Conservation (phyloP, 2,113 vertebrate genomes). For the Dasyprocta punctata region DNA sequence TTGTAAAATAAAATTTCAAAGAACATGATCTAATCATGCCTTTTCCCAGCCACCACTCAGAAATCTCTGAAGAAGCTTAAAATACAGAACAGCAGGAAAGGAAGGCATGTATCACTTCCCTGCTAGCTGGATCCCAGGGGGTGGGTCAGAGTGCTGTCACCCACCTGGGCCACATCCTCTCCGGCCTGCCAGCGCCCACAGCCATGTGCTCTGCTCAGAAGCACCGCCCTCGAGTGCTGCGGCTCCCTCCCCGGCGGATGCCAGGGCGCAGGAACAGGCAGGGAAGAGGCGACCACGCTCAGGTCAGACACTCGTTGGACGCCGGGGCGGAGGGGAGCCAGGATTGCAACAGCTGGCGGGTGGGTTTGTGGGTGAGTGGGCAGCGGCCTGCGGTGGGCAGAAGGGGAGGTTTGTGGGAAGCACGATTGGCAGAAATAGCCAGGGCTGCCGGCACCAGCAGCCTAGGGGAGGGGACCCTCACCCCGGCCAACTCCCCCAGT, state of each 20-base stretch:
- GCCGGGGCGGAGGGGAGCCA: slow-evolving; percentile 43
- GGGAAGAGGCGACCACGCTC: not conserved
- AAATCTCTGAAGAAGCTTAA: not conserved
- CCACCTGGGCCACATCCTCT: not conserved
- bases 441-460: not conserved
- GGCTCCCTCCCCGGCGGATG: not conserved
- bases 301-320: slow-evolving; percentile 56
- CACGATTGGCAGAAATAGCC: slow-evolving; percentile 66
- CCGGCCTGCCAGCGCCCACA: rapidly evolving
- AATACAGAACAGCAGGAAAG: not conserved
- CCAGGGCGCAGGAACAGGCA: not conserved
- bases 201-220: not conserved
- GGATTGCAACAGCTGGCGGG: slow-evolving; percentile 28
- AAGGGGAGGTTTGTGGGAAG: slow-evolving; percentile 71
- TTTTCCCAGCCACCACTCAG: not conserved
- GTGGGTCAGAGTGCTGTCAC: not conserved
- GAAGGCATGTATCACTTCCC: not conserved
- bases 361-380: slow-evolving; percentile 66
- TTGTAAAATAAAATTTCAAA: slow-evolving; percentile 14
- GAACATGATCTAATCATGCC: not conserved
- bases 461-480: not conserved
- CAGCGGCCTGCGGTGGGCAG: slow-evolving; percentile 42
- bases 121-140: not conserved
- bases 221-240: not conserved
- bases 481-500: slow-evolving; percentile 1